Conservation (phyloP, 1,140 invertebrate species). For the Hyles euphorbiae region DNA sequence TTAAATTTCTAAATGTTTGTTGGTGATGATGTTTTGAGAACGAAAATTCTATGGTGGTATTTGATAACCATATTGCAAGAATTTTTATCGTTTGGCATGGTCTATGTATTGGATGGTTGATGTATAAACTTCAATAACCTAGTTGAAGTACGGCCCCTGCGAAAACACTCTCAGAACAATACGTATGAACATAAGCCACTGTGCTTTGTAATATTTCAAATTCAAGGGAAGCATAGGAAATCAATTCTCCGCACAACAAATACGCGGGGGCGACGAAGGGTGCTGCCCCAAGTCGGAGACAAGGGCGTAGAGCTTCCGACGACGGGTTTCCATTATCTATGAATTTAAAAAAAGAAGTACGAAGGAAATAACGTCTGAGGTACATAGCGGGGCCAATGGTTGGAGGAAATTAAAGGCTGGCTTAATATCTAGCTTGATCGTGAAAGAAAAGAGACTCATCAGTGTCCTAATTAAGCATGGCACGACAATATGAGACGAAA, state of each 20-base stretch:
- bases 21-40: too few species aligned
- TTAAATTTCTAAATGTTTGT: too few species aligned
- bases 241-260: slow-evolving; percentile 50
- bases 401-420: too few species aligned
- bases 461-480: too few species aligned
- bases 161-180: slow-evolving; percentile 38
- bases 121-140: neutral
- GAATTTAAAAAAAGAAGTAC: neutral
- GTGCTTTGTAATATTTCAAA: slow-evolving; percentile 27
- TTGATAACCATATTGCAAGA: too few species aligned
- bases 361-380: too few species aligned
- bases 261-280: slow-evolving; percentile 12
- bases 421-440: too few species aligned
- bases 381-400: too few species aligned
- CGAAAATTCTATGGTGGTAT: too few species aligned
- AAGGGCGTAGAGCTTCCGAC: slow-evolving; percentile 31
- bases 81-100: too few species aligned
- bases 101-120: neutral
- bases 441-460: too few species aligned
- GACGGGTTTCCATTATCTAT: neutral
- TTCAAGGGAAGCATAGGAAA: slow-evolving; percentile 37
- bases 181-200: slow-evolving; percentile 26
- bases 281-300: slow-evolving; percentile 37
- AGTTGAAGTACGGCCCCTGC: neutral
- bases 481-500: too few species aligned